phyloP scores from a whole-genome alignment of 2,888 invertebrate species.

The Oligia strigilis region DNA sequence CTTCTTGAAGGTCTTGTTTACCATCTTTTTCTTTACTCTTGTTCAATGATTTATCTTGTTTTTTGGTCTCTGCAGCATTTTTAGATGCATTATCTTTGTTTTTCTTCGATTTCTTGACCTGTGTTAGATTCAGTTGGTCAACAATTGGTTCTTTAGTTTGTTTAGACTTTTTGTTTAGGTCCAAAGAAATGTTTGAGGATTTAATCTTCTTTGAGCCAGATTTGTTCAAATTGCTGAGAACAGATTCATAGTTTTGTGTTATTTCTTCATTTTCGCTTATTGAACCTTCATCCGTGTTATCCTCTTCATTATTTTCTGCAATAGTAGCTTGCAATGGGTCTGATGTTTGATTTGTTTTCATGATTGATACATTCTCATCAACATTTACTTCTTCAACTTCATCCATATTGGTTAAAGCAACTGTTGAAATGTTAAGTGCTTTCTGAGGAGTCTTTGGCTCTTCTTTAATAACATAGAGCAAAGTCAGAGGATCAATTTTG shows the following conservation, averaged over 20 bases:
- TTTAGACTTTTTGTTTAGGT: conserved; percentile 77
- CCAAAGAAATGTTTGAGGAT: conserved; percentile 77
- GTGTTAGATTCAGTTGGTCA: conserved; percentile 84
- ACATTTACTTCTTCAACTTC: conserved; percentile 77
- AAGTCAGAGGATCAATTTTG: conserved; percentile 78
- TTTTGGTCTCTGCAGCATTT: conserved; percentile 37
- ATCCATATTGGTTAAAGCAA: conserved; percentile 73
- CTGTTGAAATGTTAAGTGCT: conserved; percentile 73
- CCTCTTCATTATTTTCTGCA: conserved; percentile 57
- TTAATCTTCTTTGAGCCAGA: conserved; percentile 71
- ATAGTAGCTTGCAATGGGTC: conserved; percentile 79
- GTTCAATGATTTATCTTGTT: conserved; percentile 52
- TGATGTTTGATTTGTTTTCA: conserved; percentile 72
- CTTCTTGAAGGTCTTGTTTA: conserved; percentile 41
- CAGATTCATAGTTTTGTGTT: conserved; percentile 81
- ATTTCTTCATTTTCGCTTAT: conserved; percentile 83
- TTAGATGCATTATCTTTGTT: conserved; percentile 50
- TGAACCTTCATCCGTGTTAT: conserved; percentile 67
- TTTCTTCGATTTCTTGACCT: conserved; percentile 73
- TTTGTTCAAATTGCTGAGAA: conserved; percentile 79
- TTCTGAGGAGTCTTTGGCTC: conserved; percentile 82
- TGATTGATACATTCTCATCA: conserved; percentile 74
- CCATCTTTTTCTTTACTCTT: conserved; percentile 36
- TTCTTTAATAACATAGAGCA: conserved; percentile 72
- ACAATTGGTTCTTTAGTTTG: conserved; percentile 74